A percentile compares a stretch with the other conserved stretches of the same genome.
phyloP scores from a whole-genome alignment of 2,113 vertebrate genomes.

The Hippocampus comes region DNA sequence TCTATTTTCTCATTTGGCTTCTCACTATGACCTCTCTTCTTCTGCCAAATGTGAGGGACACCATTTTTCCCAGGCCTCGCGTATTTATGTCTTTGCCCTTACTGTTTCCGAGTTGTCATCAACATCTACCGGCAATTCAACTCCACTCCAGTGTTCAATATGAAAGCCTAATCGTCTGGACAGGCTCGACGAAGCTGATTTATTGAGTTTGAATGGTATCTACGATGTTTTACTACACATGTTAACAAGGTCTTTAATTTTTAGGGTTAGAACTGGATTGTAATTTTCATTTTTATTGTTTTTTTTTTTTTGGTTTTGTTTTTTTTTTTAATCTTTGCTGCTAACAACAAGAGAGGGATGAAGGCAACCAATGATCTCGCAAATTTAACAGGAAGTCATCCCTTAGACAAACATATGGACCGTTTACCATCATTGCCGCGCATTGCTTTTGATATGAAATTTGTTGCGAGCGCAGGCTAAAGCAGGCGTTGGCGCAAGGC shows the following conservation, averaged over 20 bases:
- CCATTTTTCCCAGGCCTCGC: not conserved
- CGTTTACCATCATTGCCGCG: not conserved
- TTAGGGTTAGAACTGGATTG: not conserved
- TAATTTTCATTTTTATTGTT: not conserved
- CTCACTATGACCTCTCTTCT: not conserved
- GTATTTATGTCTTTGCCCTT: conserved; percentile 2
- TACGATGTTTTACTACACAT: not conserved
- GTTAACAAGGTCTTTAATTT: not conserved
- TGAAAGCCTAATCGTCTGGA: not conserved
- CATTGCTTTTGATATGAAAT: not conserved
- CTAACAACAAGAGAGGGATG: conserved; percentile 3
- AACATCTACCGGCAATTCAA: not conserved
- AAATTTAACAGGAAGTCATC: not conserved
- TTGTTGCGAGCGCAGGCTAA: not conserved
- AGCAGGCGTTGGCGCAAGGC: not conserved
- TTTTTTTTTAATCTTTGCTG: not conserved
- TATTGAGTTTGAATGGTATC: not conserved
- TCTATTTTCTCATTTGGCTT: not conserved
- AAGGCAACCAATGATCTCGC: not conserved
- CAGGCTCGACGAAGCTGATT: not conserved
- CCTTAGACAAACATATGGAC: not conserved
- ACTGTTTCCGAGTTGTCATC: not conserved
- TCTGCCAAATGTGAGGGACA: not conserved
- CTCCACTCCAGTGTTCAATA: not conserved
- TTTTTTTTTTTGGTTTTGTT: not conserved